Base-by-base conservation (phyloP, 2,888 invertebrate genomes). In the Dilophus febrilis region DNA sequence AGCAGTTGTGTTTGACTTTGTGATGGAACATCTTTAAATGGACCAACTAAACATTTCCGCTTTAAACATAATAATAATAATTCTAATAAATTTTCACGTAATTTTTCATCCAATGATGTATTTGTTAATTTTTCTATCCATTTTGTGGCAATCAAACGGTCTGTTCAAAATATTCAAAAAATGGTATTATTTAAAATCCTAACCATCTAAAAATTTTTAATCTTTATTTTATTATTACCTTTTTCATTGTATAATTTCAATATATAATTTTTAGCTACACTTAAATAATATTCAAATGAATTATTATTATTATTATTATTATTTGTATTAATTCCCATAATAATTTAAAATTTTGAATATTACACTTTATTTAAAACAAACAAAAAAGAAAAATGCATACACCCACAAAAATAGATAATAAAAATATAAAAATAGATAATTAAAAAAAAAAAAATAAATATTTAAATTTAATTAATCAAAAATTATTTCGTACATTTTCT, bases 51-150 rank as follows among this genome's bases (percentile, higher is more conserved):
- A 42, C 50, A 53, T 42, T 58, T 51, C 7, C 57, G 49, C 48
- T 66, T 65, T 44, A 67, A 49, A 4, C 58, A 58, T 42, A 64
- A 61, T 2, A 67, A 50, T 14, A 67, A 48, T 22, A 67, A 50
- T 49, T 66, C 65, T 3, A 66, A 47, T 43, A 64, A 64, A 41
- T 61, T 45, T 10, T 33, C 32, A 7, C 32, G 14, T 17, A 13
- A 11, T 7, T 33, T 33, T 17, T 14, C 16, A 17, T 33, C 32
- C 10, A 17, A 11, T 11, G 6, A 17, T 17, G 32, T 11, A 14
- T 16, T 16, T 17, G 6, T 10, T 7, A 33, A 33, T 12, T 33
- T 33, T 33, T 33, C 16, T 17, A 33, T 33, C 32, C 32, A 33
- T 33, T 33, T 33, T 17, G 32, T 33, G 7, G 32, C 16, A 16